Conservation (phyloP, 2,113 vertebrate genomes). For the Colossoma macropomum region DNA sequence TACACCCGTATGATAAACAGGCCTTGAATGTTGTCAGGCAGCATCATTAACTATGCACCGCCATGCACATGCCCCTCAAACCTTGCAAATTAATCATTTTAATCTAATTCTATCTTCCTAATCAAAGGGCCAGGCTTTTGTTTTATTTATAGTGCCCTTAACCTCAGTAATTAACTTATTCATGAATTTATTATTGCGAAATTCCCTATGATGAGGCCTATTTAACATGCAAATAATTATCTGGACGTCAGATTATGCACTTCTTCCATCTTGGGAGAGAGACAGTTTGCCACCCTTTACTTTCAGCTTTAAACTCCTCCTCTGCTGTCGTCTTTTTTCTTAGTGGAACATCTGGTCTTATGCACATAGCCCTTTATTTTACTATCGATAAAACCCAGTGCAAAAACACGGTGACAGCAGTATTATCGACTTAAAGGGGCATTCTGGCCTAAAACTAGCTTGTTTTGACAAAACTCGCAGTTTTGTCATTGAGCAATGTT, state of each 20-base stretch:
- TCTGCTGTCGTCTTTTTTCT: not conserved
- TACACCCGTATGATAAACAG: conserved; percentile 48
- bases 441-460: no score
- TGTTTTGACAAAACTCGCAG: no score
- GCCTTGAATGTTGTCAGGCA: conserved; percentile 44
- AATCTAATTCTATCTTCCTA: conserved; percentile 64
- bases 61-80: conserved; percentile 55
- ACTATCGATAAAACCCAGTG: not conserved
- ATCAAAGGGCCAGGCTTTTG: conserved; percentile 55
- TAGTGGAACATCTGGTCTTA: not conserved
- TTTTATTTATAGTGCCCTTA: conserved; percentile 66
- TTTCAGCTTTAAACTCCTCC: conserved; percentile 1
- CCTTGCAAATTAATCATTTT: conserved; percentile 67
- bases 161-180: conserved; percentile 65
- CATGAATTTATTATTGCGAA: conserved; percentile 58
- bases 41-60: conserved; percentile 66
- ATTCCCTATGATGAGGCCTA: conserved; percentile 52
- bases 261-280: conserved; percentile 20
- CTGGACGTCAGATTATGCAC: conserved; percentile 45
- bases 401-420: not conserved
- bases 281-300: not conserved
- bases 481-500: no score
- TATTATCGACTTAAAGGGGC: no score
- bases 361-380: not conserved
- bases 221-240: conserved; percentile 65